Base-by-base conservation (phyloP, 2,113 vertebrate species). In the Tragulus kanchil region DNA sequence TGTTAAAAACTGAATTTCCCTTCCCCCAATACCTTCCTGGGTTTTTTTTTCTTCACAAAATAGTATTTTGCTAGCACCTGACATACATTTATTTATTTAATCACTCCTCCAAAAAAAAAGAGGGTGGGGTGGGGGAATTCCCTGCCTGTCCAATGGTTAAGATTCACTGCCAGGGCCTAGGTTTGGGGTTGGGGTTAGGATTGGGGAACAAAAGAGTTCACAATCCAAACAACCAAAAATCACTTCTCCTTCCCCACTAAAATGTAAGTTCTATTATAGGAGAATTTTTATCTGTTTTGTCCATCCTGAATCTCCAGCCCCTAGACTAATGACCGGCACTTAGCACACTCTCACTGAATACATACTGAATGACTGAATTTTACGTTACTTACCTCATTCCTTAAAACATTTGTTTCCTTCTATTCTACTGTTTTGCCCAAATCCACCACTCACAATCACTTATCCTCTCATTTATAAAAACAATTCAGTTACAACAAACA, bases 401-500 rank as follows among this genome's bases (percentile, higher is more conserved):
- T 85, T 61, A 86, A 92, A 92, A n/a, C 10, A 93, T 28, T 45
- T 82, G n/a, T 90, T 90, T 95, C 79, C 71, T 96, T 92, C 88
- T 94, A 21, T 69, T 85, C 42, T 64, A 61, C 50, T 73, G 45
- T 56, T 86, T 78, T 94, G 48, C 93, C 85, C 77, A 96, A 87
- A 94, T 59, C 28, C 19, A 5, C 17, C 75, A 21, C 69, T 95
- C 52, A 92, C n/a, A 87, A 54, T 67, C 59, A 84, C 42, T 65
- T 83, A 89, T 52, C 16, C 42, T 90, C 59, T 89, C 83, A 64
- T 71, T 94, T 86, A 86, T 81, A 81, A 81, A 81, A 81, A 54
- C 23, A 89, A 78, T n/a, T 93, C 82, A 89, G 58, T 88, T 77
- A 45, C 16, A 95, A 81, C 14, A 85, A 93, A 93, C 59, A 94